Base-by-base conservation (phyloP, 1,140 invertebrate genomes). In the Aphelinus certus region DNA sequence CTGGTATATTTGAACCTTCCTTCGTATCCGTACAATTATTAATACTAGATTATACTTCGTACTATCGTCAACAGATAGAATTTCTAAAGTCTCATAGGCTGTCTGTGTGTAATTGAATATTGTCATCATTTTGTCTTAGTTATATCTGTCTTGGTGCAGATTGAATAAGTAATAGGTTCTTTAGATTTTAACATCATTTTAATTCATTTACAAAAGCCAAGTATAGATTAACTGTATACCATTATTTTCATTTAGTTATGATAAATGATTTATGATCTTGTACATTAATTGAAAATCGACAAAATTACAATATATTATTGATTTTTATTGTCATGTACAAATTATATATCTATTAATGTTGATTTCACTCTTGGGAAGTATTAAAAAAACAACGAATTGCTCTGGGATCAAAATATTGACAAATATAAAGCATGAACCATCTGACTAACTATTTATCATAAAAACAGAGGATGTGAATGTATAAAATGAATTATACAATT, bases 131-230 rank as follows among this genome's bases (percentile, higher is more conserved):
- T 62, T 1, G 42, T 6, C 48, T 46, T 6, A 63, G 46, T n/a
- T 10, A 9, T 10, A 26, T 26, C 26, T 26, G 26, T 9, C 46
- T 60, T 45, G 42, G 46, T 7, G 58, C 48, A 26, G 58, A 58
- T 1, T 45, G n/a, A 61, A 53, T 46, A n/a, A n/a, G 9, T 51
- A 69, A 49, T 62, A 53, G 5, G 3, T 51, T 43, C 58, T 9
- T 70, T 2, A 46, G 46, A 45, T 42, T 42, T 70, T 70, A 58
- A 70, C 68, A 61, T 61, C 57, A 70, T 70, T 53, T 7, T 46
- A 42, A 9, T 62, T 49, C 10, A 45, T 42, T 60, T 49, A 60
- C 46, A n/a, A 45, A 43, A 7, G 51, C 53, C 7, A n/a, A 3
- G 53, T n/a, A 1, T 5, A 46, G 1, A 2, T 61, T 26, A 26